Evolutionary conservation across 2,113 vertebrate species (phyloP).

Genomic region (Phycodurus eques): DNA sequence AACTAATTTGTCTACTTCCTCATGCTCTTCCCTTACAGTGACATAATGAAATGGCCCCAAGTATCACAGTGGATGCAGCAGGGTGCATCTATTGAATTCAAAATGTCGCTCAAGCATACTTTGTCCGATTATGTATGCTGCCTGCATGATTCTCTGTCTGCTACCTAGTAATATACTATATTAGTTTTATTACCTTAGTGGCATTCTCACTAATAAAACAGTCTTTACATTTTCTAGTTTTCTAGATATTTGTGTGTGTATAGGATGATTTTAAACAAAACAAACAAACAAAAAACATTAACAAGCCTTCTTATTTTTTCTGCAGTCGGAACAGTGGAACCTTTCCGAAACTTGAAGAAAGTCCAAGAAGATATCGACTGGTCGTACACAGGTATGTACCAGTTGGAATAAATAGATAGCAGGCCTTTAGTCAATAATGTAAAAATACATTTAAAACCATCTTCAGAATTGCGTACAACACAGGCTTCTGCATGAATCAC

Average conservation of each 20-base stretch:
- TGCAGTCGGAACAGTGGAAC: slow-evolving; percentile 46
- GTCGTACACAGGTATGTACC: slow-evolving; percentile 72
- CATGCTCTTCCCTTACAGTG: neutral
- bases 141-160: too few relatives aligned
- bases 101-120: neutral
- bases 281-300: neutral
- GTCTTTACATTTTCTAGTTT: too few relatives aligned
- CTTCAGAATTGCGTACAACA: too few relatives aligned
- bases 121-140: too few relatives aligned
- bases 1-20: neutral
- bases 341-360: slow-evolving; percentile 57
- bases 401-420: neutral
- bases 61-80: neutral
- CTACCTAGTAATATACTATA: neutral
- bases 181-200: neutral
- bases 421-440: neutral
- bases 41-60: neutral
- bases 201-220: too few relatives aligned
- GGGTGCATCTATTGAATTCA: neutral
- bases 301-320: slow-evolving; percentile 6
- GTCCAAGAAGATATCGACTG: slow-evolving; percentile 66
- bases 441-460: too few relatives aligned
- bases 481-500: neutral
- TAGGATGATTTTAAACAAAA: too few relatives aligned
- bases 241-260: too few relatives aligned